A percentile compares a stretch with the other conserved stretches of the same genome.
Evolutionary conservation across 2,797 vertebrate species (phyloP).

Genomic region (Alosa sapidissima): DNA sequence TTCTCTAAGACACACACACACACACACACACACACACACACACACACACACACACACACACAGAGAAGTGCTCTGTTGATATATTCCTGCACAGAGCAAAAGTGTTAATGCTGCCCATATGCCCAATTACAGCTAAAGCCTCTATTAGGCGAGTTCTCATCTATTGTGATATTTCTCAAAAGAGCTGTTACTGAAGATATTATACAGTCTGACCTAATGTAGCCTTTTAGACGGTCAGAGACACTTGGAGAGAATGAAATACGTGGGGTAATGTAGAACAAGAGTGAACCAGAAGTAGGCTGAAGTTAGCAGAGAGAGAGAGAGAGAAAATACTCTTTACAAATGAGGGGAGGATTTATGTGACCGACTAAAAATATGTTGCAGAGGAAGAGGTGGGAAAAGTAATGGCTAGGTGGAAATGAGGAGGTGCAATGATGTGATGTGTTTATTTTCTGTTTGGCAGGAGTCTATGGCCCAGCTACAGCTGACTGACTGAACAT

Average conservation of each 20-base stretch:
- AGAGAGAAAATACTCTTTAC: background rate
- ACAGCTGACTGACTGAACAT: constrained; percentile 85
- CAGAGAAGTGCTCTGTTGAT: background rate
- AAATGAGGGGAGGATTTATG: background rate
- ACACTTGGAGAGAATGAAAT: background rate
- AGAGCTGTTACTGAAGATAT: background rate
- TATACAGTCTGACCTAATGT: background rate
- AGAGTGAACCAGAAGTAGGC: background rate
- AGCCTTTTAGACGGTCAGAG: background rate
- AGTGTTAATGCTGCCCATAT: background rate
- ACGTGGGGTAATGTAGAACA: background rate
- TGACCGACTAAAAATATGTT: no score
- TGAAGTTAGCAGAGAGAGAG: background rate
- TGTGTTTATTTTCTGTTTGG: constrained; percentile 49
- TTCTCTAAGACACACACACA: background rate
- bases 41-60: constrained; percentile 19
- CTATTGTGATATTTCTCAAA: background rate
- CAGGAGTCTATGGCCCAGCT: constrained; percentile 77
- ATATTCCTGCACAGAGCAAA: no score
- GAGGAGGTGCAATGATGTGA: background rate
- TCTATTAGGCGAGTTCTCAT: background rate
- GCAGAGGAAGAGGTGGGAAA: background rate
- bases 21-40: background rate
- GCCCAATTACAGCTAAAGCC: background rate
- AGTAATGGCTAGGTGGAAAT: background rate